These are phyloP conservation scores for Sphenodon punctatus DNA, from an alignment of 2,797 vertebrate species.

Conservation along the genomic window DNA sequence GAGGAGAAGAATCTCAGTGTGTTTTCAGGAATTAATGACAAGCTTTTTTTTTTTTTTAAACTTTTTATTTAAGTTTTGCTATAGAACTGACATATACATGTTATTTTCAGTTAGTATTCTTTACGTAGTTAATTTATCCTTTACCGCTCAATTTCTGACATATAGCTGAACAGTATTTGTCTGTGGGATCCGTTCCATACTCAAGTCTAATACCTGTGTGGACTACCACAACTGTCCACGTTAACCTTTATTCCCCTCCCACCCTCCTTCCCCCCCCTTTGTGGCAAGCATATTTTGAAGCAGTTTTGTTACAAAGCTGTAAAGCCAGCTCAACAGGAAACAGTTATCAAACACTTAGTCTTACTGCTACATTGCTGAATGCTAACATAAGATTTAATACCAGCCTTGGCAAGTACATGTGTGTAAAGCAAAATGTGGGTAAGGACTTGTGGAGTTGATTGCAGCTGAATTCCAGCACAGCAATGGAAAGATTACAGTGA, in stretches of 20 bases:
- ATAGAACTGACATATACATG: no score
- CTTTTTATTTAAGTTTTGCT: no score
- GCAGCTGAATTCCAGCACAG: neutral
- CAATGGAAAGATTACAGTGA: neutral
- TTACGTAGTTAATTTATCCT: no score
- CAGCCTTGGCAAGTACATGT: neutral
- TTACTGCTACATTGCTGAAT: neutral
- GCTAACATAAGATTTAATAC: neutral
- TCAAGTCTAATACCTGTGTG: no score
- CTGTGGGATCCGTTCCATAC: no score
- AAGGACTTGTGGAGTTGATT: neutral
- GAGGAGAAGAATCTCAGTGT: neutral
- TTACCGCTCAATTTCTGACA: no score
- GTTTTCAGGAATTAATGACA: constrained; percentile 25
- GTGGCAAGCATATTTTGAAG: neutral
- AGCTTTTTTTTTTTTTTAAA: no score
- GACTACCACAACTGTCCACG: no score
- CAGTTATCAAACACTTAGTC: neutral
- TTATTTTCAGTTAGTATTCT: no score
- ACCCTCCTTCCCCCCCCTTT: no score
- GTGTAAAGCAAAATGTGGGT: neutral
- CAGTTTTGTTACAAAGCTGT: constrained; percentile 16
- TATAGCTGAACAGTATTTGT: no score
- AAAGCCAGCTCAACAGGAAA: constrained; percentile 37
- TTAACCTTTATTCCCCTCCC: no score